Evolutionary conservation across 2,113 vertebrate species (phyloP), one percentile per base, ranked within the genome.

Genomic region (Perca flavescens): DNA sequence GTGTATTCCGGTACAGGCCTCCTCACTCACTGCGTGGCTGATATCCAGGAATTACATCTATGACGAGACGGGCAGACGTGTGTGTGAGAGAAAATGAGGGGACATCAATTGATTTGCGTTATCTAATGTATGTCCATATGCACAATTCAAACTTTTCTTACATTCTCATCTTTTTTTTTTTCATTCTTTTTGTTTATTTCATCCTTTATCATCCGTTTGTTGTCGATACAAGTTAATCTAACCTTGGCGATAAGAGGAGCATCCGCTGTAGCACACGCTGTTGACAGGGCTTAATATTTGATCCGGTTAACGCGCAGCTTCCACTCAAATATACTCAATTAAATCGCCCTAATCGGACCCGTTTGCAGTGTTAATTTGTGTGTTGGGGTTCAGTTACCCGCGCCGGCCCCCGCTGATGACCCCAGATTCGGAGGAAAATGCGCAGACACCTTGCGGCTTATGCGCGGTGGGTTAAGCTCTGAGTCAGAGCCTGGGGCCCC

Each of bases 401-500:
- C 14, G 0, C 46, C 71, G 77, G 76, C 76, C 90, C 84, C 54
- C 3, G 25, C 15, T 47, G 86, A 86, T 90, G 91, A 89, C 84
- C 90, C 86, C 75, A 75, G 82, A 80, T 85, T 83, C 46, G 70
- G 50, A 60, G 17, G 46, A 54, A 83, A 90, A 89, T 92, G 87
- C 82, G 80, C 90, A 92, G 77, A 85, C 84, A 93, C 92, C 86
- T 90, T 91, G 88, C 83, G 89, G 89, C 62, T 89, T 71, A 71
- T 66, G 80, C 90, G 86, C 73, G 87, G 86, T 77, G 79, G 88
- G 88, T 91, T 90, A 88, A 91, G 60, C 84, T 87, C 22, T 85
- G 87, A 88, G 84, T 90, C 88, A 92, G 89, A 88, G 83, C 82
- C 73, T 12, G 69, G 86, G 84, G 87, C 83, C 80, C 84, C 88